Evolutionary conservation across 2,113 vertebrate species (phyloP).

Genomic region (Porphyrio hochstetteri): DNA sequence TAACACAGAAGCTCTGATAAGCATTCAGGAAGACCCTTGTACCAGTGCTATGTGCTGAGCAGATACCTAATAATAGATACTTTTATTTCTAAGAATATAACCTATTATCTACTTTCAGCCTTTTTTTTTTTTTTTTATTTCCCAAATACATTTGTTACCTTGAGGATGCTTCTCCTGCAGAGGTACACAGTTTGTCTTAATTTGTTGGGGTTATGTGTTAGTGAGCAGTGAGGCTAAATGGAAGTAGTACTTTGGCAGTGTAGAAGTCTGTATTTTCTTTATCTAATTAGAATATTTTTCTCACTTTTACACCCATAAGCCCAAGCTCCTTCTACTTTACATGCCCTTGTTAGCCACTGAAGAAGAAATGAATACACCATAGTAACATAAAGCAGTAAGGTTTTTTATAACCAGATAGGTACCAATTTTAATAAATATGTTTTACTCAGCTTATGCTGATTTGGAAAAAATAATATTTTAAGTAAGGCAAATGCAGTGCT

Average conservation of each 20-base stretch:
- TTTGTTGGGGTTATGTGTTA: background rate
- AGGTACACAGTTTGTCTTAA: background rate
- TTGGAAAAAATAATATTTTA: background rate
- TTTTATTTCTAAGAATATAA: background rate
- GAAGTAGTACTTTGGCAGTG: background rate
- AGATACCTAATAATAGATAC: background rate
- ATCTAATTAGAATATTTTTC: background rate
- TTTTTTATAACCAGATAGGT: background rate
- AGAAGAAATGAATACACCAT: background rate
- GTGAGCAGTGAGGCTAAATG: background rate
- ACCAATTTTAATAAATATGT: constrained; percentile 17
- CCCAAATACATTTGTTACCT: background rate
- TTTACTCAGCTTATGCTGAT: background rate
- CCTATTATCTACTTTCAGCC: background rate
- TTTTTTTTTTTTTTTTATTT: background rate
- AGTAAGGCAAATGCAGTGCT: background rate
- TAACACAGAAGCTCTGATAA: background rate
- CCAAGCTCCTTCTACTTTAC: background rate
- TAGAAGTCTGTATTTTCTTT: background rate
- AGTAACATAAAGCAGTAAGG: background rate
- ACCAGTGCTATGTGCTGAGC: background rate
- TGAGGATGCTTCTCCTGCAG: background rate
- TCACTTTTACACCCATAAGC: background rate
- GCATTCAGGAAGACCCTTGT: background rate
- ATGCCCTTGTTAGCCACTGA: background rate